Evolutionary conservation across 2,113 vertebrate species (phyloP).

Genomic region (Muntiacus muntjak): DNA sequence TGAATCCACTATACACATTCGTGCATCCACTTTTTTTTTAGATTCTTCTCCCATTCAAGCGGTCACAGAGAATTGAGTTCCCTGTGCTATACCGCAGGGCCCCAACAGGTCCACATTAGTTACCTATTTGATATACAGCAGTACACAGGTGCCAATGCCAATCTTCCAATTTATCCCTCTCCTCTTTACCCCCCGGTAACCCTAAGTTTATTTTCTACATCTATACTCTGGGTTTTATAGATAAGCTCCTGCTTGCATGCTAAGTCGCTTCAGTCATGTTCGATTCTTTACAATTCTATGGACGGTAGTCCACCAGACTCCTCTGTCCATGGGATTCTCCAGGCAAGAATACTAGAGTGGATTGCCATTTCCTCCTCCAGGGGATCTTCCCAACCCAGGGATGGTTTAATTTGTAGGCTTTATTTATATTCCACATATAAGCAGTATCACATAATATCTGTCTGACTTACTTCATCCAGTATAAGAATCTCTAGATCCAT

Average conservation of each 20-base stretch:
- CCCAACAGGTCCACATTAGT: background rate
- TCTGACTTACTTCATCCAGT: background rate
- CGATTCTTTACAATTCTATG: background rate
- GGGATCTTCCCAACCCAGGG: background rate
- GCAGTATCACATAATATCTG: background rate
- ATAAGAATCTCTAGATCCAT: background rate
- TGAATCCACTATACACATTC: background rate
- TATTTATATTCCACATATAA: background rate
- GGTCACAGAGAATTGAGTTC: background rate
- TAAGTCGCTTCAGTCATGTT: background rate
- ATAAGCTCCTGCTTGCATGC: background rate
- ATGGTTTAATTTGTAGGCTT: background rate
- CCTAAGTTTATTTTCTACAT: background rate
- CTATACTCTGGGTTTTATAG: background rate
- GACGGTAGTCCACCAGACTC: background rate
- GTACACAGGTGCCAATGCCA: background rate
- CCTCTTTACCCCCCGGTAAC: accelerated
- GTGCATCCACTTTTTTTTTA: too few relatives aligned
- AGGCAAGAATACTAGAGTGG: background rate
- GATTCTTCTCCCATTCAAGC: background rate
- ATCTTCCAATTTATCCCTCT: background rate
- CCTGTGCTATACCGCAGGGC: accelerated
- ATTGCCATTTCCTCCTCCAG: background rate
- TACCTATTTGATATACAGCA: background rate
- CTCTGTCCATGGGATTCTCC: background rate